Evolutionary conservation across 2,888 invertebrate species (phyloP), one percentile per base, ranked within the genome.

Genomic region (Standfussiana lucernea): DNA sequence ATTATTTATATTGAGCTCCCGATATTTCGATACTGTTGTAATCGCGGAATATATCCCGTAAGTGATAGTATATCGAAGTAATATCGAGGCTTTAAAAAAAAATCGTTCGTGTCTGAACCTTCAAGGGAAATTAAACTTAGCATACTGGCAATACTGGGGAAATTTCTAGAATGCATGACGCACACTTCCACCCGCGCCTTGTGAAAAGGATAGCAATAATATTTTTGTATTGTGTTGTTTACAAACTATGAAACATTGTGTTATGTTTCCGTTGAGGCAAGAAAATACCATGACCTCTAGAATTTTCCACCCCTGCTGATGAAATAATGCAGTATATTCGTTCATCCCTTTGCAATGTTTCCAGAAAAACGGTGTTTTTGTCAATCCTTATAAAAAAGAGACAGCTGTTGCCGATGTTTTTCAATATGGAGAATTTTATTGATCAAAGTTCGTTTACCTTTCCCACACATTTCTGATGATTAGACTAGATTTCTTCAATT

Each of bases 141-240:
- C 0, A 0, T 2, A 15, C 50, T 86, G 76, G 78, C 80, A 84
- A 86, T 37, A 78, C 68, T 62, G 47, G 37, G n/a, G 85, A 89
- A 86, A 53, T 53, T n/a, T 86, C 87, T 83, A 50, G 87, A 90
- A 83, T 40, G 18, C 59, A 45, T 13, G 72, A 74, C 28, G 13
- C 62, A 68, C 5, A 24, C 18, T 11, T 11, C 32, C n/a, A n/a
- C 15, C n/a, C 73, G 59, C 59, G 28, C 21, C 8, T 7, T 47
- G 61, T 69, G 68, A 69, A 45, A 80, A 73, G 74, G 72, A 83
- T 37, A 72, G 56, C 61, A 50, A 65, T 61, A 75, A 1, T 35
- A 24, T 73, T n/a, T n/a, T n/a, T 78, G 2, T 37, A 11, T 74
- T 78, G 50, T 77, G 65, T 83, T 77, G 65, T 83, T 65, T 82